Conservation (phyloP, 2,113 vertebrate species). For the Leptodactylus fuscus region DNA sequence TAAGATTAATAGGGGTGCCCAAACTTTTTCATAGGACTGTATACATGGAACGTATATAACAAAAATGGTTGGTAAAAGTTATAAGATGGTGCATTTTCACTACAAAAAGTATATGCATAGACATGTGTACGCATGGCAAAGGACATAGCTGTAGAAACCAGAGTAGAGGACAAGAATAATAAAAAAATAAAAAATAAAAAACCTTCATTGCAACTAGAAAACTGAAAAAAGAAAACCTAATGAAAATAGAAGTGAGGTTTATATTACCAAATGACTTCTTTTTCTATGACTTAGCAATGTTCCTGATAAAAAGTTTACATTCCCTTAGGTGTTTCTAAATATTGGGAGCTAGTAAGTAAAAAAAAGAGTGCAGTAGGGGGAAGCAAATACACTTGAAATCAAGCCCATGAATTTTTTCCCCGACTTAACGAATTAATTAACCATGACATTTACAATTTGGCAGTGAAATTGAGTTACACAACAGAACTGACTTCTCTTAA, state of each 20-base stretch:
- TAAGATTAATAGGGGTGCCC: no score
- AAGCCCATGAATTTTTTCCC: background rate
- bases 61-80: no score
- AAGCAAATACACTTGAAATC: background rate
- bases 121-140: no score
- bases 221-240: background rate
- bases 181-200: no score
- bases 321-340: background rate
- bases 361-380: background rate
- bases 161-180: no score
- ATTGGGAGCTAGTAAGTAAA: background rate
- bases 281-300: no score
- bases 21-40: no score
- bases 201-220: background rate
- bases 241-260: no score
- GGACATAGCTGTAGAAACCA: background rate
- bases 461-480: background rate
- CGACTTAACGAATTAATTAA: background rate
- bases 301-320: background rate
- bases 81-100: no score
- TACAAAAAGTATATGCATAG: no score
- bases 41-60: no score
- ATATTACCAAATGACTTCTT: no score
- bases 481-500: constrained; percentile 9
- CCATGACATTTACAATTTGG: background rate